phyloP scores from a whole-genome alignment of 2,888 invertebrate species.

The Hartigia nigra region DNA sequence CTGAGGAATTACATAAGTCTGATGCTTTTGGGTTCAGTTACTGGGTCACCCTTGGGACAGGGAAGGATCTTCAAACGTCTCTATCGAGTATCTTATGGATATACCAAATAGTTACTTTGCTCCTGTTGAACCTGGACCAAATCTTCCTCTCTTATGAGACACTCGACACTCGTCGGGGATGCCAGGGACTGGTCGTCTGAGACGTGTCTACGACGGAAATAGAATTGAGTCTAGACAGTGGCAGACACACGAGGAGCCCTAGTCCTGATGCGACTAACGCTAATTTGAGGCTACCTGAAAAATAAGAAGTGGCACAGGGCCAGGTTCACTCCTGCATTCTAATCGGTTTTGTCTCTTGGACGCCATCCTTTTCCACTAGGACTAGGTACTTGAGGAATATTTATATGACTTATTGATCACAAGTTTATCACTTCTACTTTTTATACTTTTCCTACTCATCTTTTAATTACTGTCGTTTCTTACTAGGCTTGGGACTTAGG shows the following conservation, averaged over 20 bases:
- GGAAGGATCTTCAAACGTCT: not conserved
- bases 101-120: not conserved
- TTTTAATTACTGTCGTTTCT: not conserved
- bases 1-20: not conserved
- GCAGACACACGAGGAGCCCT: slow-evolving; percentile 14
- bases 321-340: slow-evolving; percentile 1
- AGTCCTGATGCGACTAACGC: slow-evolving; percentile 17
- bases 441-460: not conserved
- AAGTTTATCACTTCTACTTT: not conserved
- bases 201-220: slow-evolving; percentile 48
- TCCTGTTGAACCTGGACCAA: not conserved
- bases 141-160: not conserved
- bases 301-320: slow-evolving; percentile 18
- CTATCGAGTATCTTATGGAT: not conserved
- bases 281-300: slow-evolving; percentile 25
- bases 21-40: too few relatives aligned
- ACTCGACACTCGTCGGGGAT: slow-evolving; percentile 6
- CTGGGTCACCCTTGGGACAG: not conserved
- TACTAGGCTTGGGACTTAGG: not conserved
- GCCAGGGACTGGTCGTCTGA: slow-evolving; percentile 38
- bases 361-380: not conserved
- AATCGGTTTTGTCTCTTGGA: not conserved
- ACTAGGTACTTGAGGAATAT: not conserved
- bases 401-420: slow-evolving; percentile 17
- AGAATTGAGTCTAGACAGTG: slow-evolving; percentile 29